These are phyloP conservation scores for Morbakka virulenta DNA, from an alignment of 30 jellyfish, hydroid and myxozoan species.

Conservation along the genomic window DNA sequence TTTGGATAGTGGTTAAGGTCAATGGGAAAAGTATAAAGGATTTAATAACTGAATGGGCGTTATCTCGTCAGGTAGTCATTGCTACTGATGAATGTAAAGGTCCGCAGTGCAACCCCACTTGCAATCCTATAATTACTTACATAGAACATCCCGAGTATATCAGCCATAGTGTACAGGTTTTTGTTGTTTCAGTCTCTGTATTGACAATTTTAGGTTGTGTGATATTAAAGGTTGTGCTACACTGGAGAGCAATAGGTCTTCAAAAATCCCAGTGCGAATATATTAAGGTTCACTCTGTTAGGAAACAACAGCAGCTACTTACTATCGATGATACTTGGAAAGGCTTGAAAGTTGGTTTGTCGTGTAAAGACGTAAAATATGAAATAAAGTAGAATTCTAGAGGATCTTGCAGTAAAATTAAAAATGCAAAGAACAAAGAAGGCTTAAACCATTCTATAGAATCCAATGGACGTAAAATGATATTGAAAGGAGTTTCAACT, in stretches of 20 bases:
- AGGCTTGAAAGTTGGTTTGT: slow-evolving; percentile 33
- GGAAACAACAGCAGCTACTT: neutral
- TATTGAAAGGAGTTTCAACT: slow-evolving; percentile 61
- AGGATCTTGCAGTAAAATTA: too few species aligned
- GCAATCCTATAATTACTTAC: slow-evolving; percentile 33
- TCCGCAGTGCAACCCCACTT: slow-evolving; percentile 88
- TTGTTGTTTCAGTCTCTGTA: neutral
- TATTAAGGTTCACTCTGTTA: neutral
- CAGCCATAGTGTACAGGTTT: neutral
- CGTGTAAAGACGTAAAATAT: slow-evolving; percentile 51
- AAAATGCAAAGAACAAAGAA: neutral
- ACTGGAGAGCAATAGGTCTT: neutral
- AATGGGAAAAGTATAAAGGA: slow-evolving; percentile 37
- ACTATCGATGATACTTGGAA: neutral
- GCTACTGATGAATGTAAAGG: slow-evolving; percentile 45
- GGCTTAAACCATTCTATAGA: slow-evolving; percentile 62
- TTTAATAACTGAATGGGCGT: neutral
- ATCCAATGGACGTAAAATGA: neutral
- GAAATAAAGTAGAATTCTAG: neutral
- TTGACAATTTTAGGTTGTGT: neutral
- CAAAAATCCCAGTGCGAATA: neutral
- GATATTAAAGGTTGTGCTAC: neutral
- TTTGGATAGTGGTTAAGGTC: slow-evolving; percentile 38
- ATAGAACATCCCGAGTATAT: neutral
- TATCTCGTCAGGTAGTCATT: neutral